phyloP scores from a whole-genome alignment of 2,888 invertebrate species.

The Cephus rjabovi region DNA sequence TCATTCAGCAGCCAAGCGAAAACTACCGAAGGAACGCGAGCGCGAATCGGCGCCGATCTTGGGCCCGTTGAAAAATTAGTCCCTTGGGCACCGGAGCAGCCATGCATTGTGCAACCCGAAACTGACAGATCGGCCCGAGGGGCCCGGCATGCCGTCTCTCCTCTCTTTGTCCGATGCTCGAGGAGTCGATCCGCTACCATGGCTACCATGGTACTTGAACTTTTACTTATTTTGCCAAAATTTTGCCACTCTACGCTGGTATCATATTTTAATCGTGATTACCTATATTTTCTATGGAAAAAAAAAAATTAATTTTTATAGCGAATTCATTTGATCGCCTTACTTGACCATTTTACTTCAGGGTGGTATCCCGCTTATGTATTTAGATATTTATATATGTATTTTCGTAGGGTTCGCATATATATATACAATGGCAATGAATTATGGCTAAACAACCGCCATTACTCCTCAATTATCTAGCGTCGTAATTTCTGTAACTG shows the following conservation, averaged over 20 bases:
- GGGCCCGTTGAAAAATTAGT: constrained; percentile 4
- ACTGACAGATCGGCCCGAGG: not conserved
- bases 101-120: constrained; percentile 1
- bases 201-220: no score
- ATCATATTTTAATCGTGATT: not conserved
- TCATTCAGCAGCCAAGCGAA: not conserved
- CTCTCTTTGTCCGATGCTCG: not conserved
- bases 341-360: no score
- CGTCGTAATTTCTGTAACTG: constrained; percentile 6
- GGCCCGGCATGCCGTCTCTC: not conserved
- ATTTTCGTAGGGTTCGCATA: no score
- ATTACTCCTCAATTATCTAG: constrained; percentile 7
- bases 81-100: not conserved
- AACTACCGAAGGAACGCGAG: constrained; percentile 6
- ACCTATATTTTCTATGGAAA: no score
- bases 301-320: no score
- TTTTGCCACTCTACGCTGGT: not conserved
- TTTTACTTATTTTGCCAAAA: no score
- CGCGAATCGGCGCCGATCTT: constrained; percentile 4
- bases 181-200: not conserved
- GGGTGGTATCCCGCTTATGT: no score
- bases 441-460: not conserved
- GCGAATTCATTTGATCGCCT: no score
- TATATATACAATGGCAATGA: not conserved
- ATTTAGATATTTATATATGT: no score